Percentiles rank a stretch among this genome's conserved stretches.
phyloP scores from a whole-genome alignment of 2,113 vertebrate genomes.

The Leucopsar rothschildi region DNA sequence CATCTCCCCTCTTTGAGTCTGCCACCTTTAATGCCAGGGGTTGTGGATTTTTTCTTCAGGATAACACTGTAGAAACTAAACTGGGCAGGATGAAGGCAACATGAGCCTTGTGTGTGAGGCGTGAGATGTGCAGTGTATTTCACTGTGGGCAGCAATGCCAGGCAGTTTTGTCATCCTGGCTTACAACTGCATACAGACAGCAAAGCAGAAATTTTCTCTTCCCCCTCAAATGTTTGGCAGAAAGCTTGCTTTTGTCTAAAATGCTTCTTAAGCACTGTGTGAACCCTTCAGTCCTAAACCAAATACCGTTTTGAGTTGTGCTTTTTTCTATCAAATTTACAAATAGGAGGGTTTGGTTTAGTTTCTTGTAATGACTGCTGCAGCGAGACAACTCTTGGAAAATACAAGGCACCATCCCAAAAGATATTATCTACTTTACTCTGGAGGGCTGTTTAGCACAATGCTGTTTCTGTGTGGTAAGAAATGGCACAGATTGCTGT shows the following conservation, averaged over 20 bases:
- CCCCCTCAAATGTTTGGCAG: constrained; percentile 20
- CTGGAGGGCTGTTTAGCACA: constrained; percentile 28
- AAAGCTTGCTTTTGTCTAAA: constrained; percentile 54
- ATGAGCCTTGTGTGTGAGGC: not conserved
- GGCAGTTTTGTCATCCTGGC: not conserved
- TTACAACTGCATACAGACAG: not conserved
- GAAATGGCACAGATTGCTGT: not conserved
- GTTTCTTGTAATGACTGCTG: constrained; percentile 21
- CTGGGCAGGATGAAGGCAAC: not conserved
- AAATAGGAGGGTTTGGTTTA: constrained; percentile 32
- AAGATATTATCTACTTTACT: constrained; percentile 38
- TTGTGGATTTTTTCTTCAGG: not conserved
- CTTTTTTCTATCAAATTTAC: constrained; percentile 40
- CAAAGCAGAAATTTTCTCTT: constrained; percentile 26
- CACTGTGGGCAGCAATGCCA: not conserved
- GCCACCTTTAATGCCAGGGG: not conserved
- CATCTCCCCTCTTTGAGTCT: fast-evolving
- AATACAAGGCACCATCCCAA: constrained; percentile 24
- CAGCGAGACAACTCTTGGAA: not conserved
- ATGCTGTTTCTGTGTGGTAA: not conserved
- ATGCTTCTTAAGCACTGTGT: constrained; percentile 16
- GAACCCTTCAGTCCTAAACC: constrained; percentile 13
- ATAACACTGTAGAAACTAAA: not conserved
- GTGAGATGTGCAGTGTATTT: not conserved
- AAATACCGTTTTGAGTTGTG: not conserved